Evolutionary conservation across 2,797 vertebrate species (phyloP).

Genomic region (Anomalospiza imberbis): DNA sequence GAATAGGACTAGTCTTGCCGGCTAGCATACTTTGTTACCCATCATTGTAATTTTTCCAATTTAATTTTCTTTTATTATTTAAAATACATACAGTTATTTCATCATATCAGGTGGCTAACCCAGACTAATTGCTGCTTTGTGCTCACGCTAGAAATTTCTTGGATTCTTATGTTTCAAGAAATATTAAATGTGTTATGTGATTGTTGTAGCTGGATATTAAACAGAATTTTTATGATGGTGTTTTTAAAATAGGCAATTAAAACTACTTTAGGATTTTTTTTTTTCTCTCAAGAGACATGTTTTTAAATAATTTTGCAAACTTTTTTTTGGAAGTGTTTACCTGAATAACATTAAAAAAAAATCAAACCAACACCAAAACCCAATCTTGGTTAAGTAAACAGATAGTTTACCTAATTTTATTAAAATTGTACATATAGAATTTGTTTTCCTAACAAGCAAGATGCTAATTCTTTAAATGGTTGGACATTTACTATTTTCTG

Average conservation of each 20-base stretch:
- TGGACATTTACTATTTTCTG: slow-evolving; percentile 81
- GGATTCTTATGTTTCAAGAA: background rate
- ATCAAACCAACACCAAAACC: rapidly evolving
- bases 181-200: background rate
- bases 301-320: slow-evolving; percentile 36
- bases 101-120: slow-evolving; percentile 7
- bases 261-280: background rate
- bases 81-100: slow-evolving; percentile 1
- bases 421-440: slow-evolving; percentile 72
- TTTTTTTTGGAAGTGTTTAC: slow-evolving; percentile 6
- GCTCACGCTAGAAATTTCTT: slow-evolving; percentile 15
- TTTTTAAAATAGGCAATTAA: background rate
- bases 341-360: slow-evolving; percentile 48
- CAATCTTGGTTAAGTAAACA: slow-evolving; percentile 16
- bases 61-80: slow-evolving; percentile 33
- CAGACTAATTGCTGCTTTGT: slow-evolving; percentile 26
- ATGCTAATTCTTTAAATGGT: slow-evolving; percentile 82
- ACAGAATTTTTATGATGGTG: background rate
- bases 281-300: background rate
- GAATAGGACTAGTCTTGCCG: background rate
- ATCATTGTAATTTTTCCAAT: background rate
- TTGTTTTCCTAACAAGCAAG: slow-evolving; percentile 66
- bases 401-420: slow-evolving; percentile 74
- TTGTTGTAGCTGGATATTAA: slow-evolving; percentile 4
- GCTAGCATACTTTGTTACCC: background rate